These are phyloP conservation scores for Platalea minor DNA, from an alignment of 2,797 vertebrate species.

Conservation along the genomic window DNA sequence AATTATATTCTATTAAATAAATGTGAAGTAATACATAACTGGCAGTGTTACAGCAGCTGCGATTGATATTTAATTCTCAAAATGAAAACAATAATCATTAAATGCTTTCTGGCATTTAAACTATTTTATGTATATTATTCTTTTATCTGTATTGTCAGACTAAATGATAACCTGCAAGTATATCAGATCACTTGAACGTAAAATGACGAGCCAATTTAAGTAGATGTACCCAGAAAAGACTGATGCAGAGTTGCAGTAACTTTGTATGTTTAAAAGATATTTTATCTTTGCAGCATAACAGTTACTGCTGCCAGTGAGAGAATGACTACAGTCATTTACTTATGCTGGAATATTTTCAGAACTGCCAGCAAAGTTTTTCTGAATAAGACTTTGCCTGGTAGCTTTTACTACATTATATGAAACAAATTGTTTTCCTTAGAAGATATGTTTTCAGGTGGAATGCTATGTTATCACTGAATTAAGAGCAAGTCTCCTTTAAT, in stretches of 20 bases:
- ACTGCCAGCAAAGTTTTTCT: background rate
- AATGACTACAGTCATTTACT: background rate
- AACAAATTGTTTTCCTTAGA: background rate
- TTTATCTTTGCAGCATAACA: background rate
- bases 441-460: background rate
- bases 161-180: background rate
- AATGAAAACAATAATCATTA: background rate
- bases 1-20: background rate
- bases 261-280: background rate
- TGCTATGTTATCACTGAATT: background rate
- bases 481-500: background rate
- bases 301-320: background rate
- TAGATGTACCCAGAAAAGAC: background rate
- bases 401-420: background rate
- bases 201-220: background rate
- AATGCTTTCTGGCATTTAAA: background rate
- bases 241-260: background rate
- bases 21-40: background rate
- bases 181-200: background rate
- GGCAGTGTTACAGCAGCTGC: background rate
- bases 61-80: background rate
- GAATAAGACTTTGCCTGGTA: background rate
- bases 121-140: background rate
- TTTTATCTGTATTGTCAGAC: background rate
- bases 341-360: background rate